Percentiles rank a stretch among this genome's conserved stretches.
phyloP scores from a whole-genome alignment of 2,888 invertebrate genomes.

The Amiota minor region DNA sequence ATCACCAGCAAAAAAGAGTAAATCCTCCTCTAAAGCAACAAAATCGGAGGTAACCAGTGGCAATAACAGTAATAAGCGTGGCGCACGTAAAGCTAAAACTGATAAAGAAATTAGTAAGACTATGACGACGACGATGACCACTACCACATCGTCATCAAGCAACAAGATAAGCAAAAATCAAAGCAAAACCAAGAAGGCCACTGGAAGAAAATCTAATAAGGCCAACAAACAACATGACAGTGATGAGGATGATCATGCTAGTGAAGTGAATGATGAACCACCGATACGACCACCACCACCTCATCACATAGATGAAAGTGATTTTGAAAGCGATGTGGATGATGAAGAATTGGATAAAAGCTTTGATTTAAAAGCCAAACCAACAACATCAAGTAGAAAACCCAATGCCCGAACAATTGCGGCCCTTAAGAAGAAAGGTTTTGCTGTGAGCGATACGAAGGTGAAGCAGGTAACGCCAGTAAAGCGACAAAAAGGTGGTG shows the following conservation, averaged over 20 bases:
- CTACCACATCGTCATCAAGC: not conserved
- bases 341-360: constrained; percentile 54
- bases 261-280: not conserved
- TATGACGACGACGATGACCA: constrained; percentile 33
- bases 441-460: constrained; percentile 49
- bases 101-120: not conserved
- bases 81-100: constrained; percentile 45
- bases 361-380: constrained; percentile 37
- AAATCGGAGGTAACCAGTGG: not conserved
- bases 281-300: not conserved
- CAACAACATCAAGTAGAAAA: constrained; percentile 37
- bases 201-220: no score
- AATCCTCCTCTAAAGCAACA: constrained; percentile 43
- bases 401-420: constrained; percentile 58
- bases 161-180: constrained; percentile 45
- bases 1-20: constrained; percentile 47
- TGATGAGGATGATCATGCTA: constrained; percentile 32
- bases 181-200: constrained; percentile 34
- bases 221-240: no score
- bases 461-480: constrained; percentile 51
- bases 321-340: constrained; percentile 56
- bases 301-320: constrained; percentile 35
- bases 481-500: constrained; percentile 46
- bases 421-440: constrained; percentile 55
- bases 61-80: constrained; percentile 48